Conservation (phyloP, 2,797 vertebrate genomes). For the Macroramphosus scolopax region DNA sequence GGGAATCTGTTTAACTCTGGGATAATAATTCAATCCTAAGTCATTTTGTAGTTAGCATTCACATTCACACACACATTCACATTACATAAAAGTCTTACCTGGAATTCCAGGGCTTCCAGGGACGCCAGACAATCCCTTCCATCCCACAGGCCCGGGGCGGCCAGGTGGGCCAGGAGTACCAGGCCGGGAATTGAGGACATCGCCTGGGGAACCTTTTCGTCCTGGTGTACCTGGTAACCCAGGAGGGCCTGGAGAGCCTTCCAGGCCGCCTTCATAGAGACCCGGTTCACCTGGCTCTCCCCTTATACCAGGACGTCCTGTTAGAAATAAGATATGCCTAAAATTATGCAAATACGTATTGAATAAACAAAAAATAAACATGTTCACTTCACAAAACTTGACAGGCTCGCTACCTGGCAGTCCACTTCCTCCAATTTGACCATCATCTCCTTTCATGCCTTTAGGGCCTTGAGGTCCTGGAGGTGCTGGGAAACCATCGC, state of each 20-base stretch:
- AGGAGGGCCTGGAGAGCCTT: conserved; percentile 49
- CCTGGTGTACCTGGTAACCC: conserved; percentile 52
- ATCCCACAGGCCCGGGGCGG: conserved; percentile 25
- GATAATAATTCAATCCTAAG: too few species aligned
- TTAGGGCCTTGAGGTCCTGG: conserved; percentile 47
- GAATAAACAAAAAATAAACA: too few species aligned
- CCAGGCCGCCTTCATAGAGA: conserved; percentile 24
- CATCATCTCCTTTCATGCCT: conserved; percentile 61
- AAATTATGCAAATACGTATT: background rate
- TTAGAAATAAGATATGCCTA: conserved; percentile 14
- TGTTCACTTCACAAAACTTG: background rate
- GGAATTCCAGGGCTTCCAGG: conserved; percentile 49
- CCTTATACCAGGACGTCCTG: conserved; percentile 54
- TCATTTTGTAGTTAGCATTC: too few species aligned
- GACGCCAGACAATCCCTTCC: conserved; percentile 41
- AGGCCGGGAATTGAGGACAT: conserved; percentile 13
- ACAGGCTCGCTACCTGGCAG: conserved; percentile 39
- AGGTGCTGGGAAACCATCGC: conserved; percentile 22
- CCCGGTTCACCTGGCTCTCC: conserved; percentile 65
- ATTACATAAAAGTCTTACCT: conserved; percentile 28
- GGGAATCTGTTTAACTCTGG: too few species aligned
- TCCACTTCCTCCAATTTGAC: conserved; percentile 25
- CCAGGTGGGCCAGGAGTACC: conserved; percentile 51
- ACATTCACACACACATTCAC: too few species aligned
- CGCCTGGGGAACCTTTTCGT: conserved; percentile 51